Evolutionary conservation across 2,888 invertebrate genomes (phyloP).

Genomic region (Notodonta dromedarius): DNA sequence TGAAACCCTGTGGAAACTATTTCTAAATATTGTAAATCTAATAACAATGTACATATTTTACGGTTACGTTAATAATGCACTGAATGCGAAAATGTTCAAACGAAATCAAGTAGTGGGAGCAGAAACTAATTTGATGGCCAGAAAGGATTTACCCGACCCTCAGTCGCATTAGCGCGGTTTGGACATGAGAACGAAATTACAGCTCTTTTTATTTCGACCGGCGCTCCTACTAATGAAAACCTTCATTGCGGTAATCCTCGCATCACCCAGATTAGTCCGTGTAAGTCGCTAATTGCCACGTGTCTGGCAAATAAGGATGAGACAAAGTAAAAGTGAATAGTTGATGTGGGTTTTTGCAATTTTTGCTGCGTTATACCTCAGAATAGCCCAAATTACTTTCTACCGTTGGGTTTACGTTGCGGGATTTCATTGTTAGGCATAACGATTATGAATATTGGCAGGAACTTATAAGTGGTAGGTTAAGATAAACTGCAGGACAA

Average conservation of each 20-base stretch:
- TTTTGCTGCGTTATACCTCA: not conserved
- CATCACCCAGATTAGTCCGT: constrained; percentile 43
- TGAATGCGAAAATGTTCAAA: constrained; percentile 11
- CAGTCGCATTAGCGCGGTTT: constrained; percentile 62
- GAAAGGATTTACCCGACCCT: constrained; percentile 61
- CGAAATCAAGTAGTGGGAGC: constrained; percentile 37
- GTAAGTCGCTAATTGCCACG: constrained; percentile 44
- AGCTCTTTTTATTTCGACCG: constrained; percentile 61
- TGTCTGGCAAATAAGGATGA: constrained; percentile 18
- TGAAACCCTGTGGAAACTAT: constrained; percentile 3
- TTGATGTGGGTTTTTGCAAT: constrained; percentile 12
- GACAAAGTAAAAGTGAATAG: constrained; percentile 16
- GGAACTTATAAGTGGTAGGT: too few relatives aligned
- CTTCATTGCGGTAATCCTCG: constrained; percentile 52
- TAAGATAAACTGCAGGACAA: constrained; percentile 8
- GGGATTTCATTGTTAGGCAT: too few relatives aligned
- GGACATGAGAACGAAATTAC: constrained; percentile 65
- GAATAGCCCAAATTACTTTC: not conserved
- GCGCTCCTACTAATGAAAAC: constrained; percentile 63
- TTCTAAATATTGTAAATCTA: constrained; percentile 9
- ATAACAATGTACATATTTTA: too few relatives aligned
- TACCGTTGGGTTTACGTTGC: not conserved
- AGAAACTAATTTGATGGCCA: constrained; percentile 58
- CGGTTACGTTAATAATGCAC: too few relatives aligned
- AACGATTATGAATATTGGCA: too few relatives aligned